phyloP scores from a whole-genome alignment of 2,113 vertebrate species.

The Eptesicus fuscus region DNA sequence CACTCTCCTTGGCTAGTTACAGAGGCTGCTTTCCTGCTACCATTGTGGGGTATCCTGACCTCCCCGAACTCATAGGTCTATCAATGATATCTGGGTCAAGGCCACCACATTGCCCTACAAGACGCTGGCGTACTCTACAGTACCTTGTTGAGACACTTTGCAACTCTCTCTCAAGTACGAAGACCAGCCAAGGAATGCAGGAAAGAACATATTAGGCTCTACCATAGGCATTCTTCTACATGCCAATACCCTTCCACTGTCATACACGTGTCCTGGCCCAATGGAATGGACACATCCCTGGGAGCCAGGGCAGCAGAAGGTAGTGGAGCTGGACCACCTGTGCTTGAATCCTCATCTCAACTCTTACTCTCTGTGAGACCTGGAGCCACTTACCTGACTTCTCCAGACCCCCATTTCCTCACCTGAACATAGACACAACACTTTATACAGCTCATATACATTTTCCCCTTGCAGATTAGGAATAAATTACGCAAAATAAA shows the following conservation, averaged over 20 bases:
- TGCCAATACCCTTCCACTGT: neutral
- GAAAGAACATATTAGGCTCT: neutral
- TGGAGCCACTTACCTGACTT: neutral
- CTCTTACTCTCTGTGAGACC: neutral
- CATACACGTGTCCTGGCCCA: neutral
- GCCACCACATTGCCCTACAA: accelerated
- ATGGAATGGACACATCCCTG: neutral
- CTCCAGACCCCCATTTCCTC: neutral
- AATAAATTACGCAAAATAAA: neutral
- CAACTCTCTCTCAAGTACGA: neutral
- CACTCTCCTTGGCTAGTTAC: conserved; percentile 12
- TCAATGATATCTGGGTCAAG: neutral
- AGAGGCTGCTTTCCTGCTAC: neutral
- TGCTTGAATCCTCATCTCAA: too few relatives aligned
- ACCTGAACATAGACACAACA: neutral
- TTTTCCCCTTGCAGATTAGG: neutral
- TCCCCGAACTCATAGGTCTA: too few relatives aligned
- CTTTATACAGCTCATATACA: too few relatives aligned
- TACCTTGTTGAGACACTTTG: neutral
- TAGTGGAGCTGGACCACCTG: too few relatives aligned
- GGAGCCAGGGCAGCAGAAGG: neutral
- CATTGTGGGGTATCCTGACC: too few relatives aligned
- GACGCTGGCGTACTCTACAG: too few relatives aligned
- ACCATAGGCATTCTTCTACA: neutral
- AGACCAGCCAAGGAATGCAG: neutral